These are phyloP conservation scores for Orchestes rusci DNA, from an alignment of 2,888 invertebrate genomes.

Conservation along the genomic window DNA sequence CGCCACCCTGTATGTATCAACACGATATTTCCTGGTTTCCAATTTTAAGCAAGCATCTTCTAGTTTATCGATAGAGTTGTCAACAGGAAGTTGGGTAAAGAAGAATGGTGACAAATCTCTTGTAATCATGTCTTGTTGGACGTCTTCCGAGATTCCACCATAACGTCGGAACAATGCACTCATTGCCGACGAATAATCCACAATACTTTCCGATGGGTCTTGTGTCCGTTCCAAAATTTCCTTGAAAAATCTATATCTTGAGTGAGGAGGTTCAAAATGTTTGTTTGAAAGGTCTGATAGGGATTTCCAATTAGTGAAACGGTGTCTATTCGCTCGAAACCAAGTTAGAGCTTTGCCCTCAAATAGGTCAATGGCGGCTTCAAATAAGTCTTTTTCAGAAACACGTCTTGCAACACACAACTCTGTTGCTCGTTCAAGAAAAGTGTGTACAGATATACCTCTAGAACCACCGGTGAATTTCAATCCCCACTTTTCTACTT, in stretches of 20 bases:
- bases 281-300: neutral
- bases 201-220: constrained; percentile 6
- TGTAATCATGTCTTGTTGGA: no score
- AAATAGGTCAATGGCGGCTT: constrained; percentile 1
- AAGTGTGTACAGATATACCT: constrained; percentile 5
- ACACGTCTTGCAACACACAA: neutral
- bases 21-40: no score
- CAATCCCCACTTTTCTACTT: constrained; percentile 4
- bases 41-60: no score
- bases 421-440: constrained; percentile 6
- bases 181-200: no score
- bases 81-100: no score
- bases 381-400: constrained; percentile 1
- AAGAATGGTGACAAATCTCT: no score
- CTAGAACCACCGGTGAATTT: constrained; percentile 4
- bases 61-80: no score
- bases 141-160: no score
- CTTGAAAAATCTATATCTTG: constrained; percentile 6
- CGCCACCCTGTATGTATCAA: no score
- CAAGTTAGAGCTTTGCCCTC: constrained; percentile 4
- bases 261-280: constrained; percentile 10
- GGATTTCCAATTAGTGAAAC: neutral
- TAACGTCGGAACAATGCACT: no score
- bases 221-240: constrained; percentile 12
- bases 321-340: constrained; percentile 2